Base-by-base conservation (phyloP, 2,113 vertebrate genomes). In the Aleadryas rufinucha region DNA sequence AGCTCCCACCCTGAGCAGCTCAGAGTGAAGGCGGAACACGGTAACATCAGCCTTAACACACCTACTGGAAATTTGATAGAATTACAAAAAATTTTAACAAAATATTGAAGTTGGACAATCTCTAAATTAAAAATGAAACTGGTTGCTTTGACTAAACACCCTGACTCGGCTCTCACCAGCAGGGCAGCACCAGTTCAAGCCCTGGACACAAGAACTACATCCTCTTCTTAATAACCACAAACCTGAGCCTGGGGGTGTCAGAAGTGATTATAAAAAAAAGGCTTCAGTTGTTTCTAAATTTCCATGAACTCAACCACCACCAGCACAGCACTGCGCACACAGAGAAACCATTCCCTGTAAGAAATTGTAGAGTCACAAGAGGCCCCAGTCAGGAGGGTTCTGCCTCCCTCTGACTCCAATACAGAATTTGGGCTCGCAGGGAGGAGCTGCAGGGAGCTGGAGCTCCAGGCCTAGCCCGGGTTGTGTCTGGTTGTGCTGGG, bases 151-250 rank as follows among this genome's bases (percentile, higher is more conserved):
- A 41, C 7, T 44, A 1, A 50, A 20, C 33, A 13, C 11, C 44
- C 19, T 41, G 47, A 50, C 39, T 28, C 52, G 19, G 95, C 80
- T 89, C 92, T 87, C 92, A 96, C 39, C 85, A 53, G 79, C 53
- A 83, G 93, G 95, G 90, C 72, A 94, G 90, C 68, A 74, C 59
- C 91, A 89, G 28, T 31, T 94, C 94, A 83, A 41, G 54, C 42
- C 90, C 68, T 26, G 84, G 75, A 41, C 28, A 63, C 83, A 54
- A 72, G 61, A 84, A 68, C 65, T 87, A 70, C 88, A 41, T 23
- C 8, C 37, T 71, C 92, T 84, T 80, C 88, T 77, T 52, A 91
- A 87, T 52, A 66, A 94, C 82, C 84, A 63, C 75, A 53, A 81
- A 10, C 53, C 7, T 26, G 64, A 57, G 42, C 31, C 35, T 5